Conservation (phyloP, 2,888 invertebrate species). For the Steinernema hermaphroditum region DNA sequence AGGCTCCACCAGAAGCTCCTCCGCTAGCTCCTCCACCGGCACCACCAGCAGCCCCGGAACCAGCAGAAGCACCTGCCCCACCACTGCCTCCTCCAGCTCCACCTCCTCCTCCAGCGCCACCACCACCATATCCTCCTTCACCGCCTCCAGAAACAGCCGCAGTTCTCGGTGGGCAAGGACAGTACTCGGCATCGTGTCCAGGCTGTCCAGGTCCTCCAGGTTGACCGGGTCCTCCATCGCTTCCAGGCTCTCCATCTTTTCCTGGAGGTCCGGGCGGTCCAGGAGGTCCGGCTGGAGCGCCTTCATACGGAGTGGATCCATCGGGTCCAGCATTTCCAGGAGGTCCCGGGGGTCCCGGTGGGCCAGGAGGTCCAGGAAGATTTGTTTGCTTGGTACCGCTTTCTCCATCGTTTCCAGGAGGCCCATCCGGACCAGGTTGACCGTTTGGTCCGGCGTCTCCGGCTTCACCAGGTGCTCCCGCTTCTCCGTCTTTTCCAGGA, state of each 20-base stretch:
- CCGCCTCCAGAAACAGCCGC: not conserved
- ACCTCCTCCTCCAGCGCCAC: too few species aligned
- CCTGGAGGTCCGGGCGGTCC: constrained; percentile 43
- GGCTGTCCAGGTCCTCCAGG: not conserved
- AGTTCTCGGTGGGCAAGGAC: constrained; percentile 5
- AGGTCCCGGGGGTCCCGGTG: constrained; percentile 8
- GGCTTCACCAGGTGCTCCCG: not conserved
- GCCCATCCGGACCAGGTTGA: constrained; percentile 4
- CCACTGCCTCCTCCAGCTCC: not conserved
- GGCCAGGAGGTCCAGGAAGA: not conserved
- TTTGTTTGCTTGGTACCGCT: not conserved
- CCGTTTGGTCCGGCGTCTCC: constrained; percentile 23
- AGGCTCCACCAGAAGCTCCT: not conserved
- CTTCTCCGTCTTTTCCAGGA: constrained; percentile 22
- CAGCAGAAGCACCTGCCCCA: not conserved
- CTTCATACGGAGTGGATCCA: constrained; percentile 39
- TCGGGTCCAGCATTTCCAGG: constrained; percentile 33
- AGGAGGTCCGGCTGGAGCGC: constrained; percentile 53
- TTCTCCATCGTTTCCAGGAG: not conserved
- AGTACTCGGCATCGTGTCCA: constrained; percentile 11
- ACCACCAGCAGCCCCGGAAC: not conserved
- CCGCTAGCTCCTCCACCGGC: not conserved
- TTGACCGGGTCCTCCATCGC: not conserved
- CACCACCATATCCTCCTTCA: not conserved
- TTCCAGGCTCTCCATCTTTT: not conserved